A percentile compares a stretch with the other conserved stretches of the same genome.
Evolutionary conservation across 2,797 vertebrate genomes (phyloP).

Genomic region (Chaunax sp.): DNA sequence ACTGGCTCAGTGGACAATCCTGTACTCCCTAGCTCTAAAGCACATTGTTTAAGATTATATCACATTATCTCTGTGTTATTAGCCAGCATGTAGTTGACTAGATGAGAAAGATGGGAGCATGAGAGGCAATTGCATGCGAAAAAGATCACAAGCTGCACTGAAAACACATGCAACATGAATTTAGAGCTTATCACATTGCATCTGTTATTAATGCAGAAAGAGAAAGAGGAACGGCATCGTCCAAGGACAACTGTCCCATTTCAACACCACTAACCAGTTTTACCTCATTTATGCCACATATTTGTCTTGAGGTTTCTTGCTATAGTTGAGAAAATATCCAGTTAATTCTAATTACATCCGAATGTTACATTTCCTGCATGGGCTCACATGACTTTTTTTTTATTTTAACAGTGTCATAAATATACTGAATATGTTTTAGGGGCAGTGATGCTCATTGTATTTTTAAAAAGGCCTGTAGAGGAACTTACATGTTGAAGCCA

Average conservation of each 20-base stretch:
- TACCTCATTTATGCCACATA: neutral
- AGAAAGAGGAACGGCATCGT: neutral
- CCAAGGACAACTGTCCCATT: neutral
- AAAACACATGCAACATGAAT: neutral
- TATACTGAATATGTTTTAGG: too few relatives aligned
- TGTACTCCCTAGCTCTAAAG: constrained; percentile 36
- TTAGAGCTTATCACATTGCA: too few relatives aligned
- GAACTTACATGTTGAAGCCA: constrained; percentile 11
- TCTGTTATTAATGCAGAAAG: neutral
- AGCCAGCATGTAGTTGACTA: constrained; percentile 12
- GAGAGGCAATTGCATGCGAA: neutral
- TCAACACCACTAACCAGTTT: neutral
- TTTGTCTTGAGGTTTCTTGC: too few relatives aligned
- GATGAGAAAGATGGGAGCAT: neutral
- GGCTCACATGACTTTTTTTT: too few relatives aligned
- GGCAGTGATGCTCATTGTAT: too few relatives aligned
- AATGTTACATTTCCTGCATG: too few relatives aligned
- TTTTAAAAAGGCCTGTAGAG: too few relatives aligned
- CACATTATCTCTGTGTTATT: constrained; percentile 20
- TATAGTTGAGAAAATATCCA: too few relatives aligned
- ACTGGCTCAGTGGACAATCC: constrained; percentile 32
- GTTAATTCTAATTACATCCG: too few relatives aligned
- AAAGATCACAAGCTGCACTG: constrained; percentile 7
- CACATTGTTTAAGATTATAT: constrained; percentile 42
- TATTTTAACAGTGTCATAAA: too few relatives aligned